Evolutionary conservation across 2,113 vertebrate genomes (phyloP).

Genomic region (Proteles cristata): DNA sequence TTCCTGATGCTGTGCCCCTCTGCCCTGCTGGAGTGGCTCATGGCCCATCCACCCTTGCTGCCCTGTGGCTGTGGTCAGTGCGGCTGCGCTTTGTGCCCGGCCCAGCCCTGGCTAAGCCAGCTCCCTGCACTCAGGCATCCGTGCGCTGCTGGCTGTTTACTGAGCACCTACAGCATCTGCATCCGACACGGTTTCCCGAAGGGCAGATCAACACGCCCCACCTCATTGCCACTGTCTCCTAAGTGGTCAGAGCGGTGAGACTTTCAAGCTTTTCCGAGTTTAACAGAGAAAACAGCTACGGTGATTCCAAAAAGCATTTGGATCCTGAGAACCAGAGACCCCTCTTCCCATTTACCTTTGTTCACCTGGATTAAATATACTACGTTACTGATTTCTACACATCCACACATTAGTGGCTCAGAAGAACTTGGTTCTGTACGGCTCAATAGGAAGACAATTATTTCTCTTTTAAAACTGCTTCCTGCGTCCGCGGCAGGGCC

Average conservation of each 20-base stretch:
- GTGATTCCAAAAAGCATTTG: neutral
- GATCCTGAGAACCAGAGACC: accelerated
- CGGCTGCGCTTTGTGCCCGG: accelerated
- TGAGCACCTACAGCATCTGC: no score
- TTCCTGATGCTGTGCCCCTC: neutral
- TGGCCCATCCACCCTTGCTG: accelerated
- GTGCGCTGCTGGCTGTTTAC: accelerated
- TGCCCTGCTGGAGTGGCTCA: neutral
- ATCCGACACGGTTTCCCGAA: neutral
- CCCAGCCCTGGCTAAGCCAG: accelerated
- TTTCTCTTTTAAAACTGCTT: conserved; percentile 20
- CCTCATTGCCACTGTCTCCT: neutral
- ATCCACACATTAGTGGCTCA: neutral
- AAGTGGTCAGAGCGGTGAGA: neutral
- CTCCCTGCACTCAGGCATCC: accelerated
- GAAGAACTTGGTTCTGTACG: conserved; percentile 19
- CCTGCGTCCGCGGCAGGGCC: neutral
- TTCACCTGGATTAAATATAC: neutral
- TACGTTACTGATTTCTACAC: neutral
- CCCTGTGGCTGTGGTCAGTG: accelerated
- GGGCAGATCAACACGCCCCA: neutral
- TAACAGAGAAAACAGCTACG: neutral
- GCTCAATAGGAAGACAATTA: conserved; percentile 60
- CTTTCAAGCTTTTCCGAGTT: neutral
- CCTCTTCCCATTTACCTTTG: neutral